phyloP scores from a whole-genome alignment of 1,140 invertebrate genomes.

The Meloidogyne floridensis region DNA sequence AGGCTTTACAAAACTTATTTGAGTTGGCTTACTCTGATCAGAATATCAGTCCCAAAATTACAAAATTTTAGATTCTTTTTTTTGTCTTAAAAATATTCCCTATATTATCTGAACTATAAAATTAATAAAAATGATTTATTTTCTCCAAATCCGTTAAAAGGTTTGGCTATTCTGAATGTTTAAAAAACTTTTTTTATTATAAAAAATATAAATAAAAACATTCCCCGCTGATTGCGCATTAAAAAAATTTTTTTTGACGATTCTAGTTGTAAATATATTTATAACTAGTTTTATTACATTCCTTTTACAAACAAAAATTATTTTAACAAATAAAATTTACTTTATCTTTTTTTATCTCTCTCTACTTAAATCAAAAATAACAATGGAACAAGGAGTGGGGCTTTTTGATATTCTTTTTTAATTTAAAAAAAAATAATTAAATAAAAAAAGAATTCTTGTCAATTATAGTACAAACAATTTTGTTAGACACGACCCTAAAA shows the following conservation, averaged over 20 bases:
- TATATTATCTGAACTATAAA: too few relatives aligned
- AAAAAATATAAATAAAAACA: background rate
- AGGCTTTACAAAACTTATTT: too few relatives aligned
- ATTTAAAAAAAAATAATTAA: too few relatives aligned
- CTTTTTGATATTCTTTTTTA: too few relatives aligned
- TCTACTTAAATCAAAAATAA: background rate
- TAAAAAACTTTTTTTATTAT: background rate
- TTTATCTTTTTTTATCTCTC: background rate
- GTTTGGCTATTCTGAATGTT: background rate
- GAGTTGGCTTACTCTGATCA: too few relatives aligned
- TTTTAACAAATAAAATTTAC: background rate
- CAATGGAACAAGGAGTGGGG: background rate
- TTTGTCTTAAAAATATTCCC: too few relatives aligned
- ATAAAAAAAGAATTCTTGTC: background rate
- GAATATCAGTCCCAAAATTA: too few relatives aligned
- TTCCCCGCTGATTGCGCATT: slow-evolving; percentile 8
- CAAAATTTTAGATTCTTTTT: too few relatives aligned
- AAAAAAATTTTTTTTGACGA: background rate
- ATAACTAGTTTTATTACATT: slow-evolving; percentile 2
- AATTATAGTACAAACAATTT: background rate
- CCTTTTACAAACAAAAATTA: background rate
- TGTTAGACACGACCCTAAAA: slow-evolving; percentile 1
- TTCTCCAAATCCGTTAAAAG: background rate
- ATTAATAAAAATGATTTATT: too few relatives aligned
- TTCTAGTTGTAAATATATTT: background rate